Base-by-base conservation (phyloP, 1,140 invertebrate species). In the Bombus superbus region DNA sequence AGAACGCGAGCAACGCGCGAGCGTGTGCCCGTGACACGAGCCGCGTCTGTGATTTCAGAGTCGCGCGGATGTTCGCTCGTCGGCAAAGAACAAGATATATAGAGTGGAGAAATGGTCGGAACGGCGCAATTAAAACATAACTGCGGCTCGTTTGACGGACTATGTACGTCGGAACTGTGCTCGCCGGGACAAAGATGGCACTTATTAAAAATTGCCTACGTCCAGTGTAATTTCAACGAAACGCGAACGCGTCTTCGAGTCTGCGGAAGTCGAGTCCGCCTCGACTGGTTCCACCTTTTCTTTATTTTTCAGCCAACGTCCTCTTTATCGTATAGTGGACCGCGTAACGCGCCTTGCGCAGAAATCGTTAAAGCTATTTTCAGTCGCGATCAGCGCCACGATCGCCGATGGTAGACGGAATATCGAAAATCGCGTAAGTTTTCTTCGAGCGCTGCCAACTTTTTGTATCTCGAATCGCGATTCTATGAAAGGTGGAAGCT, bases 51-150 rank as follows among this genome's bases (percentile, higher is more conserved):
- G 79, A 68, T 47, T 44, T 25, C 47, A 6, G 32, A 15, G 40
- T 25, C 25, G 28, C 35, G n/a, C 25, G 72, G 35, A 44, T 42
- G 62, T 68, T 76, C 3, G 57, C 42, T 42, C 32, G 44, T 25
- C 22, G 35, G 40, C 74, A 42, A 77, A 83, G 81, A 68, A 53
- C 81, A 57, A 47, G 73, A 38, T 68, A 66, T 42, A 42, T 66
- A 42, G 74, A 83, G 74, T 53, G 18, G 28, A 38, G 74, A 83
- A 83, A 83, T 68, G 35, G 74, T 69, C 28, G 81, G 73, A 83
- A 68, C 59, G 74, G 81, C 42, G 81, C 81, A 83, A 83, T 83
- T 77, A 83, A 83, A 83, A 77, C 74, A 69, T 83, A 83, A 83
- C 74, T 69, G 73, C 59, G 81, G 73, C 62, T 57, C 81, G 73